Base-by-base conservation (phyloP, 2,888 invertebrate genomes). In the Adineta ricciae region DNA sequence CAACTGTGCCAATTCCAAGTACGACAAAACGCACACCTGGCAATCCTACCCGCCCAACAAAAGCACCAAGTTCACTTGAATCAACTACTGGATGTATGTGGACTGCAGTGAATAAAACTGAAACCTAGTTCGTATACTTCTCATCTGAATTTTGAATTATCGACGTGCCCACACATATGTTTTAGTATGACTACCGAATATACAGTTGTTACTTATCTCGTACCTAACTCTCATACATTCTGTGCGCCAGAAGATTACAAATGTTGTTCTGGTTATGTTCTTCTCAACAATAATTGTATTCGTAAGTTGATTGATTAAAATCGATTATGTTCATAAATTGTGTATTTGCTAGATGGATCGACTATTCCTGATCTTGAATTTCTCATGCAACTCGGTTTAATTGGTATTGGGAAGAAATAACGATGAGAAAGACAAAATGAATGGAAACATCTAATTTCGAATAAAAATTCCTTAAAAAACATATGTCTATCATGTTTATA, bases 331-430 rank as follows among this genome's bases (percentile, higher is more conserved):
- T 24, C 8, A 24, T 38, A 1, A 16, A 8, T 21, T 38, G 19
- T 38, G 8, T 38, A 21, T 32, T 72, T 7, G 1, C 36, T 78
- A 78, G 78, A 38, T 41, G 5, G 32, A 78, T n/a, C 41, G 9
- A 0, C 4, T 3, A 41, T 78, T 41, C 7, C 41, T n/a, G n/a
- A n/a, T 41, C 78, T 78, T 41, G 78, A 78, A 78, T 78, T 3
- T 78, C 41, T 78, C 4, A 78, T 78, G 7, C n/a, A 8, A 78
- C 41, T 78, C 24, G 78, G 78, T 41, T 41, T 78, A 14, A 78
- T 78, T 41, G 78, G 78, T 41, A 21, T 78, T 78, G 78, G 78
- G 24, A 78, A 78, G 19, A 78, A 78, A 78, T 78, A 78, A 78
- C 19, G 5, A 64, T 32, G 32, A 64, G 19, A 64, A 27, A 36